phyloP scores from a whole-genome alignment of 2,797 vertebrate genomes.

The Enteromius mattozi region DNA sequence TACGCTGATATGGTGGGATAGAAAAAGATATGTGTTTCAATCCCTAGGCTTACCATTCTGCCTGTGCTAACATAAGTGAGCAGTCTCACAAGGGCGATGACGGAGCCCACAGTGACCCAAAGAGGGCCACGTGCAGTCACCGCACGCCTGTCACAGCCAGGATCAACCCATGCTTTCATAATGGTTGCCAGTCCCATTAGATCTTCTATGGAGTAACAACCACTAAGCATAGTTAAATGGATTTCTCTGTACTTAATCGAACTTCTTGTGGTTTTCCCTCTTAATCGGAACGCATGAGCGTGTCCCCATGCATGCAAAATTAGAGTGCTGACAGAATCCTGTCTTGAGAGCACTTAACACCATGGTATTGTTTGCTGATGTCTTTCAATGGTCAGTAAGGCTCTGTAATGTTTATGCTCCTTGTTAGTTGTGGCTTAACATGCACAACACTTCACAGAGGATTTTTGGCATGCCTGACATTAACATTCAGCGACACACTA shows the following conservation, averaged over 20 bases:
- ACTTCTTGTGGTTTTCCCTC: constrained; percentile 15
- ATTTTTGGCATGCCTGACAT: constrained; percentile 30
- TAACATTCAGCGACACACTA: not conserved
- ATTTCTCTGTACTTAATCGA: not conserved
- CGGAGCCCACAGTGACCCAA: constrained; percentile 48
- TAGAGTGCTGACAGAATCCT: constrained; percentile 68
- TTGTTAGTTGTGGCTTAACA: constrained; percentile 47
- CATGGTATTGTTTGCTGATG: constrained; percentile 66
- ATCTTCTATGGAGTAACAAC: not conserved
- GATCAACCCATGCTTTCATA: constrained; percentile 28
- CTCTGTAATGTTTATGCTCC: constrained; percentile 66
- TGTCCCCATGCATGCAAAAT: constrained; percentile 48
- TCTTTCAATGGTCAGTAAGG: constrained; percentile 69
- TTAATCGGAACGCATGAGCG: constrained; percentile 10
- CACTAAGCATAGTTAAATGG: not conserved
- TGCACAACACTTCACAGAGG: constrained; percentile 25
- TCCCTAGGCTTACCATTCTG: not conserved
- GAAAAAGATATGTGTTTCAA: constrained; percentile 1
- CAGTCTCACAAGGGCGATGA: constrained; percentile 50
- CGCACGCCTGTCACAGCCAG: constrained; percentile 11
- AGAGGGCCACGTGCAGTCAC: constrained; percentile 30
- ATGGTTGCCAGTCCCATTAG: constrained; percentile 3
- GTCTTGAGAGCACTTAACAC: constrained; percentile 68
- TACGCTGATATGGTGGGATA: not conserved
- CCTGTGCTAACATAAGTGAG: constrained; percentile 38